A percentile compares a stretch with the other conserved stretches of the same genome.
These are phyloP conservation scores for Nymphalis c-album DNA, from an alignment of 2,888 invertebrate genomes.

Conservation along the genomic window DNA sequence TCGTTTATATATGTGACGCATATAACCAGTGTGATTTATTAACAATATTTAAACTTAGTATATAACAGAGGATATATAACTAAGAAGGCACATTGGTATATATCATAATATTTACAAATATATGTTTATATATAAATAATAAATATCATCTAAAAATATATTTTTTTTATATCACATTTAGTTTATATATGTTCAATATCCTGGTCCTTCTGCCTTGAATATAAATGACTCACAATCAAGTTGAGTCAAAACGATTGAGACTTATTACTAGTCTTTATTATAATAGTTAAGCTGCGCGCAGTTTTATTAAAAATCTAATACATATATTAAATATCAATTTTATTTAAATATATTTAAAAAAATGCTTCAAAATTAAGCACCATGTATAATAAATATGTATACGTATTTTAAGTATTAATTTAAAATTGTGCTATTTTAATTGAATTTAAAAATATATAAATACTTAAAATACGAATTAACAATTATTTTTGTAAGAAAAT, in stretches of 20 bases:
- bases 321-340: conserved; percentile 7
- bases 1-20: background rate
- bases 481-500: background rate
- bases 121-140: conserved; percentile 55
- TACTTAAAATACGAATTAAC: conserved; percentile 16
- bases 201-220: conserved; percentile 54
- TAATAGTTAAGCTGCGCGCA: no score
- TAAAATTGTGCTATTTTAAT: conserved; percentile 19
- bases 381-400: conserved; percentile 29
- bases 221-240: background rate
- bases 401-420: conserved; percentile 17
- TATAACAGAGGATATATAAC: conserved; percentile 22
- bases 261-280: conserved; percentile 3
- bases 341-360: conserved; percentile 26
- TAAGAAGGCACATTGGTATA: conserved; percentile 58
- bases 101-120: conserved; percentile 52
- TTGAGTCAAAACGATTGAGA: background rate
- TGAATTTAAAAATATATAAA: conserved; percentile 13
- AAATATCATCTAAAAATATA: conserved; percentile 74
- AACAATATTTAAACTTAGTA: conserved; percentile 31
- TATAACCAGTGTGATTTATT: conserved; percentile 28
- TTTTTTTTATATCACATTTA: conserved; percentile 44
- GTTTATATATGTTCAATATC: conserved; percentile 52
- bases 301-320: no score
- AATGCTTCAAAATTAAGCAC: conserved; percentile 55